Evolutionary conservation across 1,140 invertebrate genomes (phyloP), one percentile per base, ranked within the genome.

Genomic region (Drosophila sp.): DNA sequence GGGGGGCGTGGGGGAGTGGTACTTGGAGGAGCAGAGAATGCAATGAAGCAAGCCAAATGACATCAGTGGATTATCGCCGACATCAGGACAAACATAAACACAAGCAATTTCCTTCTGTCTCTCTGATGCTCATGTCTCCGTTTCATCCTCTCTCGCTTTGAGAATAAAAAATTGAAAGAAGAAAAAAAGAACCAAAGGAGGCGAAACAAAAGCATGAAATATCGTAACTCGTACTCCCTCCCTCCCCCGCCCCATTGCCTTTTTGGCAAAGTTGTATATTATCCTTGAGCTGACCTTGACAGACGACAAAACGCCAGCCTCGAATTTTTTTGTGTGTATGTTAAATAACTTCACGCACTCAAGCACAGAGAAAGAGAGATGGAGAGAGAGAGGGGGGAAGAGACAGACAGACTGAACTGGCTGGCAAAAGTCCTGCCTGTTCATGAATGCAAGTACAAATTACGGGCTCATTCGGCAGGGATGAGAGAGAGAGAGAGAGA

Each of bases 371-470:
- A 67, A 23, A 68, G 50, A 27, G 23, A 38, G 17, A 32, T 41
- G 17, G 17, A 64, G 33, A 58, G 3, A 32, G 17, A 68, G 40
- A 35, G 5, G 35, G 27, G 29, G 32, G 54, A 33, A 35, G 17
- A 63, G 10, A 50, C 23, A 50, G 23, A 27, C 23, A 50, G 25
- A 4, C 44, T 50, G 23, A 50, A 50, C 23, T 50, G 44, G 32
- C 44, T 71, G 72, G 44, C 60, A 55, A 71, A 17, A 50, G 44
- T 50, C 23, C 33, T 58, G 56, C 32, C 70, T 83, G 76, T 83
- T 83, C 67, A 84, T 72, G 84, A 84, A 80, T 89, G 84, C 84
- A 89, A 87, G 83, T 90, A 89, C 85, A 90, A 90, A 90, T 89
- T 90, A 81, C 86, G 68, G 72, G 71, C 85, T 74, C 79, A 80